Conservation (phyloP, 2,113 vertebrate species). For the Nycticorax nycticorax region DNA sequence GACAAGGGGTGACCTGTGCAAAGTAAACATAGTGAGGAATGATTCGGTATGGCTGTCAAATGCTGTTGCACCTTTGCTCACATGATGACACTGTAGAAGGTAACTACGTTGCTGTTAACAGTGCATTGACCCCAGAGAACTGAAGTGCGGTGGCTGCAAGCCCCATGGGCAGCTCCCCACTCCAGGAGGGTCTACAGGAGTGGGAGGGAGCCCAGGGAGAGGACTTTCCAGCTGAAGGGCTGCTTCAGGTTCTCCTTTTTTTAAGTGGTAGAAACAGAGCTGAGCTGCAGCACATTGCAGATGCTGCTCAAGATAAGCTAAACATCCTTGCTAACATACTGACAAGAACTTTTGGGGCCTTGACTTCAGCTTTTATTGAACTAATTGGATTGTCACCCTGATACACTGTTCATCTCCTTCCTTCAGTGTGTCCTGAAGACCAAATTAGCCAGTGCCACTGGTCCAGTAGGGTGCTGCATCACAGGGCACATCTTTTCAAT, state of each 20-base stretch:
- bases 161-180: neutral
- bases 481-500: neutral
- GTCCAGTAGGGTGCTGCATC: neutral
- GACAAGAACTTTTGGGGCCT: neutral
- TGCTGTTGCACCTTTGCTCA: neutral
- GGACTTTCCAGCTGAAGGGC: neutral
- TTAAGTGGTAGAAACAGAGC: neutral
- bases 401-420: neutral
- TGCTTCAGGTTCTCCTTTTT: neutral
- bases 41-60: neutral
- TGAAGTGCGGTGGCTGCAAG: neutral
- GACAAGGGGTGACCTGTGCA: neutral
- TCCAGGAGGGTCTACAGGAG: neutral
- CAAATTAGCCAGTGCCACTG: neutral
- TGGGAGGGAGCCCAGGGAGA: neutral
- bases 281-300: neutral
- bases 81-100: fast-evolving
- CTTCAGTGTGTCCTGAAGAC: neutral
- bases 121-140: neutral
- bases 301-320: neutral
- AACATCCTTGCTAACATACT: neutral
- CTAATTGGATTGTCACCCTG: neutral
- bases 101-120: neutral
- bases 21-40: neutral
- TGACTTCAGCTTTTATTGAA: neutral